Conservation (phyloP, 2,113 vertebrate species). For the Tetrax tetrax region DNA sequence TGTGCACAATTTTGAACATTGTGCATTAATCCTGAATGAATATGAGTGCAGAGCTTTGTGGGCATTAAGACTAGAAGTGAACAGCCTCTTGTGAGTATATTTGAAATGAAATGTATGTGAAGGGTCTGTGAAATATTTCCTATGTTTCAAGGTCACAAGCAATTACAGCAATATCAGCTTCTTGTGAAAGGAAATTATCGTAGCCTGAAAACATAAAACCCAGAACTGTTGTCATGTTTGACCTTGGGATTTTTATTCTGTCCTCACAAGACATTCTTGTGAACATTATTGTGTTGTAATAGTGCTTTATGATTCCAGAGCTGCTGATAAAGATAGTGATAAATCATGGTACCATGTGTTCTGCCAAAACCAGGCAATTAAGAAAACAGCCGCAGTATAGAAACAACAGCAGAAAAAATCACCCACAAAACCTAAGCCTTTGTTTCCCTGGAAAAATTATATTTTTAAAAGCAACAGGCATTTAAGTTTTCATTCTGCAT, state of each 20-base stretch:
- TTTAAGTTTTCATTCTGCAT: not conserved
- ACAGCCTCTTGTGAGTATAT: not conserved
- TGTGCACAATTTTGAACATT: not conserved
- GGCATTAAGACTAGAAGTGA: not conserved
- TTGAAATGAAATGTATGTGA: not conserved
- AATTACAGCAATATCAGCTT: not conserved
- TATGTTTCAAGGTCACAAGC: not conserved
- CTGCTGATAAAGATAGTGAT: not conserved
- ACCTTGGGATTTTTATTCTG: not conserved
- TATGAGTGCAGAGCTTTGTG: not conserved
- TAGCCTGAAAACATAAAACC: not conserved
- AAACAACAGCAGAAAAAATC: not conserved
- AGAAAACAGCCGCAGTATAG: not conserved
- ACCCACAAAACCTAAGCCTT: not conserved
- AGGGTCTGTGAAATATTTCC: not conserved
- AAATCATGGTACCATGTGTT: conserved; percentile 38
- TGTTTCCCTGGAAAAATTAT: not conserved
- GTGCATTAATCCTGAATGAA: not conserved
- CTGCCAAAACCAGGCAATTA: conserved; percentile 35
- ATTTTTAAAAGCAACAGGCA: not conserved
- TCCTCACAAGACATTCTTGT: not conserved
- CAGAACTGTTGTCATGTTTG: not conserved
- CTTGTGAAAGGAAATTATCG: not conserved
- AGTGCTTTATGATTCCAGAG: conserved; percentile 5
- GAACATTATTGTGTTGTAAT: not conserved